phyloP scores from a whole-genome alignment of 2,797 vertebrate genomes.

The Neolamprologus multifasciatus region DNA sequence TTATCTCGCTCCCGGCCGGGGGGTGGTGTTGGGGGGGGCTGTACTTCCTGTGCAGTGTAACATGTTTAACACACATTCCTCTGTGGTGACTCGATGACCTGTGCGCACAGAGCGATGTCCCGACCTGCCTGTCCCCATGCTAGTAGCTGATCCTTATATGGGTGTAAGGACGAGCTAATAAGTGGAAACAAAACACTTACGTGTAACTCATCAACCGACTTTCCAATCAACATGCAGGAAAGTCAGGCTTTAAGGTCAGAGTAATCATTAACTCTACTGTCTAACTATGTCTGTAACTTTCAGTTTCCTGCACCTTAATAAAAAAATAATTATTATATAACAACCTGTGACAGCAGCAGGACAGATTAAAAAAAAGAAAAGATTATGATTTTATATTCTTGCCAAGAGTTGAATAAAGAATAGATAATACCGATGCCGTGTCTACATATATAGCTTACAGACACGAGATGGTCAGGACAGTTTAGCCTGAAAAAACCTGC shows the following conservation, averaged over 20 bases:
- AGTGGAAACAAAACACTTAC: neutral
- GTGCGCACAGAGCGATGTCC: slow-evolving; percentile 62
- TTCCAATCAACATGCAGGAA: neutral
- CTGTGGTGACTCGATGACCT: slow-evolving; percentile 73
- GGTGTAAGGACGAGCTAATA: slow-evolving; percentile 35
- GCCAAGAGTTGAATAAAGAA: neutral
- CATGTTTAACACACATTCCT: slow-evolving; percentile 75
- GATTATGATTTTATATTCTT: neutral
- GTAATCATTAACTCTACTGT: slow-evolving; percentile 6
- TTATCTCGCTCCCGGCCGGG: slow-evolving; percentile 51
- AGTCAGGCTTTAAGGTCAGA: neutral
- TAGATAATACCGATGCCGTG: neutral
- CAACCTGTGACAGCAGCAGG: neutral
- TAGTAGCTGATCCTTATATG: slow-evolving; percentile 25
- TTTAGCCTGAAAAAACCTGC: neutral
- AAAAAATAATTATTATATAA: neutral
- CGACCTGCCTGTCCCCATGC: slow-evolving; percentile 47
- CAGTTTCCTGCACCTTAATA: neutral
- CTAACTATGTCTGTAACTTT: neutral
- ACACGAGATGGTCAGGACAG: neutral
- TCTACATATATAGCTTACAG: neutral
- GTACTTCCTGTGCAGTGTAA: slow-evolving; percentile 80
- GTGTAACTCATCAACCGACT: slow-evolving; percentile 2
- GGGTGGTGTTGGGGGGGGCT: slow-evolving; percentile 27
- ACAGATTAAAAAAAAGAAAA: neutral